Evolutionary conservation across 1,140 invertebrate species (phyloP).

Genomic region (Adoxophyes honmai): DNA sequence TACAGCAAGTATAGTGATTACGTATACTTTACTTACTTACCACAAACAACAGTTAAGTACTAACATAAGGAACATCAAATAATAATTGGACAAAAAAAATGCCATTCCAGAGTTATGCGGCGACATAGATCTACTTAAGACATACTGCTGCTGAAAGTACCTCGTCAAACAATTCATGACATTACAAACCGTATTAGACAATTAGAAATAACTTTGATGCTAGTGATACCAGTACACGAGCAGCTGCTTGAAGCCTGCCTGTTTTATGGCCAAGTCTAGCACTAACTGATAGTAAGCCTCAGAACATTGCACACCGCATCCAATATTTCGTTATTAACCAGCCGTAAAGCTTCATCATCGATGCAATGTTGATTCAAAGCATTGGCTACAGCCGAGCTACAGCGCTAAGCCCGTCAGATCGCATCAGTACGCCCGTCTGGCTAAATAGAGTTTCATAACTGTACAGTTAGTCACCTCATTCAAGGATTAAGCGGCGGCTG

Average conservation of each 20-base stretch:
- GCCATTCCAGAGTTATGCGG: too few species aligned
- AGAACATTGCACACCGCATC: conserved; percentile 6
- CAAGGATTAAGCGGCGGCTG: conserved; percentile 43
- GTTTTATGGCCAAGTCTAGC: neutral
- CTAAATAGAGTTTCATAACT: conserved; percentile 37
- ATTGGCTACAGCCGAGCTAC: conserved; percentile 12
- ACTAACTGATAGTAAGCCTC: conserved; percentile 6
- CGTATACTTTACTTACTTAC: too few species aligned
- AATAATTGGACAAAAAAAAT: too few species aligned
- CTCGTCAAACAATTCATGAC: too few species aligned
- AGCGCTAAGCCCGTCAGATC: conserved; percentile 26
- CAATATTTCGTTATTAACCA: conserved; percentile 15
- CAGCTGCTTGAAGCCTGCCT: neutral
- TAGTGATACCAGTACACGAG: neutral
- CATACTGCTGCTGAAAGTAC: too few species aligned
- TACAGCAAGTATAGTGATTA: too few species aligned
- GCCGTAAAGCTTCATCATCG: conserved; percentile 12
- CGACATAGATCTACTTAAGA: too few species aligned
- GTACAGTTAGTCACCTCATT: conserved; percentile 45
- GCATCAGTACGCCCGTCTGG: conserved; percentile 35
- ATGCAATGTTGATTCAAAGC: conserved; percentile 15
- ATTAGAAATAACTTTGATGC: neutral
- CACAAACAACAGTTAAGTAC: too few species aligned
- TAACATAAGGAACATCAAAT: too few species aligned
- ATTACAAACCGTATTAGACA: too few species aligned